Conservation (phyloP, 2,113 vertebrate species). For the Cynoglossus semilaevis region DNA sequence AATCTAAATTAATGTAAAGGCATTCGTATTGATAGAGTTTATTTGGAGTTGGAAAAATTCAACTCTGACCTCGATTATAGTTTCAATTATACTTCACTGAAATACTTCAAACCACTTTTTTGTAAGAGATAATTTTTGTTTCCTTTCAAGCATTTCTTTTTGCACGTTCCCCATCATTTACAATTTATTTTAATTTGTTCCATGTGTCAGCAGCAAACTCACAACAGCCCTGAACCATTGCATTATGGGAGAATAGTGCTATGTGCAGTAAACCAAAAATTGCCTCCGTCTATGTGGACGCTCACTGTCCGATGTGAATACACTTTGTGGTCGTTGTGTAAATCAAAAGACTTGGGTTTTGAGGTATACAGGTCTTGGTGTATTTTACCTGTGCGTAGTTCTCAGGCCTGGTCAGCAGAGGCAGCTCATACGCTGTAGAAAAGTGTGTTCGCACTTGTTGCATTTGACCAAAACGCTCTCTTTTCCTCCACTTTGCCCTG, state of each 20-base stretch:
- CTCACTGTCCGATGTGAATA: not conserved
- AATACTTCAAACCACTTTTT: slow-evolving; percentile 4
- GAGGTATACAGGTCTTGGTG: not conserved
- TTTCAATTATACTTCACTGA: slow-evolving; percentile 1
- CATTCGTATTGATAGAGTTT: too few relatives aligned
- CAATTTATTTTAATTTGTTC: slow-evolving; percentile 10
- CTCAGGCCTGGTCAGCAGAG: slow-evolving; percentile 88
- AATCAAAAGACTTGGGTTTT: not conserved
- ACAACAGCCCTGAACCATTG: not conserved
- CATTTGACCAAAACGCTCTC: slow-evolving; percentile 95
- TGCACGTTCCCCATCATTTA: not conserved
- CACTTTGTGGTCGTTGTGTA: not conserved
- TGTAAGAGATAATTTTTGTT: not conserved
- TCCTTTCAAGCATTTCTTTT: not conserved
- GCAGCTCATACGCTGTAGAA: slow-evolving; percentile 89
- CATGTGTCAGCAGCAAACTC: slow-evolving; percentile 1
- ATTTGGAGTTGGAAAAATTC: too few relatives aligned
- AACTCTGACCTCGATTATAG: not conserved
- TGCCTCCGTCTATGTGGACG: not conserved
- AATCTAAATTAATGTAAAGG: too few relatives aligned
- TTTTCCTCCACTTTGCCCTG: slow-evolving; percentile 93
- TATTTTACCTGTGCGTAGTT: slow-evolving; percentile 90
- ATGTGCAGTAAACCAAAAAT: not conserved
- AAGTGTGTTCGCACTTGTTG: slow-evolving; percentile 96
- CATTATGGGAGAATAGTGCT: slow-evolving; percentile 2